Evolutionary conservation across 1,140 invertebrate species (phyloP).

Genomic region (Battus philenor): DNA sequence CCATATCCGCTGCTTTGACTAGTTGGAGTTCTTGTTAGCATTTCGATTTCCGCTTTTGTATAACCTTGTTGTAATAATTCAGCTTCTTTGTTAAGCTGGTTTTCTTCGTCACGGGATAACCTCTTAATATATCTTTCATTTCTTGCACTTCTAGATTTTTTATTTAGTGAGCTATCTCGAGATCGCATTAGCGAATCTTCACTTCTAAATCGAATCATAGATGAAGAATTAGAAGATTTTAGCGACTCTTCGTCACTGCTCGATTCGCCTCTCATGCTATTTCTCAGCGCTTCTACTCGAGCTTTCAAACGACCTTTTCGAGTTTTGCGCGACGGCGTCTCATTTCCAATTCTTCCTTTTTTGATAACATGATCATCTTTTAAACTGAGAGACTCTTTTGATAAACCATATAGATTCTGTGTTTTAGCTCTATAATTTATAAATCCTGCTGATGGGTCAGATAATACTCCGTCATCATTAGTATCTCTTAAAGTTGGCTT

Average conservation of each 20-base stretch:
- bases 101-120: conserved; percentile 82
- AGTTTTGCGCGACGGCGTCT: conserved; percentile 74
- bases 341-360: conserved; percentile 70
- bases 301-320: conserved; percentile 79
- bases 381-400: conserved; percentile 57
- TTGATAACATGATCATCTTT: conserved; percentile 46
- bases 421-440: conserved; percentile 64
- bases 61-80: conserved; percentile 70
- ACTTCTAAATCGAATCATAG: conserved; percentile 79
- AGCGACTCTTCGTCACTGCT: conserved; percentile 85
- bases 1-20: conserved; percentile 71
- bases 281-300: conserved; percentile 79
- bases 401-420: conserved; percentile 44
- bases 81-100: conserved; percentile 77
- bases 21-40: conserved; percentile 67
- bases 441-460: conserved; percentile 73
- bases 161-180: conserved; percentile 75
- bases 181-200: conserved; percentile 80
- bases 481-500: conserved; percentile 56
- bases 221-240: conserved; percentile 79
- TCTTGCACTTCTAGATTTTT: conserved; percentile 79
- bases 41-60: conserved; percentile 70
- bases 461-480: conserved; percentile 75
- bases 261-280: conserved; percentile 78
- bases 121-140: conserved; percentile 88